phyloP scores from a whole-genome alignment of 1,140 invertebrate genomes.

The Drosophila trapezifrons region DNA sequence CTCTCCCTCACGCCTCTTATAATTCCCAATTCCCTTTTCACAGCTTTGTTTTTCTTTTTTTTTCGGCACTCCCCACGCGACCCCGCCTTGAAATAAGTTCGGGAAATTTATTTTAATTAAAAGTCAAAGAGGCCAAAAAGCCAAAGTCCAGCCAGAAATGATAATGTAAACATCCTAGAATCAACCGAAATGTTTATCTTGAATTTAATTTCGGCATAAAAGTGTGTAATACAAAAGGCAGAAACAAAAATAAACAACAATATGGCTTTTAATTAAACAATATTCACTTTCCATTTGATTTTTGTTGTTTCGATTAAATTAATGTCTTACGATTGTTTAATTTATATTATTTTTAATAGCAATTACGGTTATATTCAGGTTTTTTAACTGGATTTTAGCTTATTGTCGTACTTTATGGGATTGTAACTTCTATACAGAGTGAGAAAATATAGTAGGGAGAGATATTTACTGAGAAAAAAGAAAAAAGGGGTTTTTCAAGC shows the following conservation, averaged over 20 bases:
- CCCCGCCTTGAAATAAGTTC: slow-evolving; percentile 6
- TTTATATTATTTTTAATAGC: neutral
- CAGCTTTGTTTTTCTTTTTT: slow-evolving; percentile 24
- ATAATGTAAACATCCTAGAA: slow-evolving; percentile 13
- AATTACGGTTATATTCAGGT: slow-evolving; percentile 1
- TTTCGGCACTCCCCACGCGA: slow-evolving; percentile 60
- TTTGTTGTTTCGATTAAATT: neutral
- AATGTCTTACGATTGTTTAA: neutral
- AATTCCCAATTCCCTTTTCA: slow-evolving; percentile 11
- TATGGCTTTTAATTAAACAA: slow-evolving; percentile 12
- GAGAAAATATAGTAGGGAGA: too few relatives aligned
- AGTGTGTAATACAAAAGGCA: slow-evolving; percentile 3
- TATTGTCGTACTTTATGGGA: too few relatives aligned
- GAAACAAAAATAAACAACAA: neutral
- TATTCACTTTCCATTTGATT: slow-evolving; percentile 5
- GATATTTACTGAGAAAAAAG: too few relatives aligned
- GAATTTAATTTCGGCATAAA: slow-evolving; percentile 13
- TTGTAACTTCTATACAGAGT: too few relatives aligned
- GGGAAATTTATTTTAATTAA: slow-evolving; percentile 19
- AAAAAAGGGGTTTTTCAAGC: too few relatives aligned
- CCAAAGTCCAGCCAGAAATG: neutral
- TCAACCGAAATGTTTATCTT: slow-evolving; percentile 5
- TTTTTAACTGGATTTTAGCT: neutral
- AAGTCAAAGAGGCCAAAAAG: neutral
- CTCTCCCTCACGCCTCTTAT: neutral